A percentile compares a stretch with the other conserved stretches of the same genome.
These are phyloP conservation scores for Chaetophractus vellerosus DNA, from an alignment of 2,797 vertebrate species.

Conservation along the genomic window DNA sequence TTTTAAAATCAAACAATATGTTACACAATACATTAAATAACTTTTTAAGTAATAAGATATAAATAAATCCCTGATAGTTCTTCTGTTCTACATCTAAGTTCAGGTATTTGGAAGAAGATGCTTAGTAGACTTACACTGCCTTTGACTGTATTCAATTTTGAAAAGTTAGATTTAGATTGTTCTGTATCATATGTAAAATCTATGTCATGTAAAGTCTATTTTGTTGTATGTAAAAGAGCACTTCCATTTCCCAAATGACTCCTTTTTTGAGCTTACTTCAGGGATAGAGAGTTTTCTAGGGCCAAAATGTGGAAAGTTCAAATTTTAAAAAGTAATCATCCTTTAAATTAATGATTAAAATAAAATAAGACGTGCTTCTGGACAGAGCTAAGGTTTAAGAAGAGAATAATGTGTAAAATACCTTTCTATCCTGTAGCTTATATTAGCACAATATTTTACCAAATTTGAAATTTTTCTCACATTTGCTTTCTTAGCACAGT, in stretches of 20 bases:
- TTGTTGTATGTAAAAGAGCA: constrained; percentile 17
- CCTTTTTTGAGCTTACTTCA: constrained; percentile 54
- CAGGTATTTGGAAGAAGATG: too few relatives aligned
- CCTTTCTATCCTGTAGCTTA: constrained; percentile 25
- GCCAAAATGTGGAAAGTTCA: constrained; percentile 25
- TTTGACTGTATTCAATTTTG: constrained; percentile 44
- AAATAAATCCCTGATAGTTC: constrained; percentile 33
- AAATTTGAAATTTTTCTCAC: constrained; percentile 17
- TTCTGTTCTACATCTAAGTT: constrained; percentile 15
- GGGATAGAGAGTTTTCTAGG: constrained; percentile 13
- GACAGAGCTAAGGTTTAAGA: constrained; percentile 54
- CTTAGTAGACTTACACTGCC: neutral
- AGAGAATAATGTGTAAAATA: constrained; percentile 20
- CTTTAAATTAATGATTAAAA: constrained; percentile 58
- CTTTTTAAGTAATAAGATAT: constrained; percentile 18
- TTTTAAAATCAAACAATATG: too few relatives aligned
- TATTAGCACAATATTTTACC: constrained; percentile 46
- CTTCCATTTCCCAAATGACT: neutral
- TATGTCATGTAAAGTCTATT: neutral
- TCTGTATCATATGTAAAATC: constrained; percentile 40
- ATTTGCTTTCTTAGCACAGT: constrained; percentile 18
- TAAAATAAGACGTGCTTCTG: constrained; percentile 36
- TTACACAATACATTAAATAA: too few relatives aligned
- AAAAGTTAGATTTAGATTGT: constrained; percentile 9
- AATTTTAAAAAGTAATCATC: neutral